Evolutionary conservation across 2,888 invertebrate species (phyloP).

Genomic region (Arrhopalites spinosus): DNA sequence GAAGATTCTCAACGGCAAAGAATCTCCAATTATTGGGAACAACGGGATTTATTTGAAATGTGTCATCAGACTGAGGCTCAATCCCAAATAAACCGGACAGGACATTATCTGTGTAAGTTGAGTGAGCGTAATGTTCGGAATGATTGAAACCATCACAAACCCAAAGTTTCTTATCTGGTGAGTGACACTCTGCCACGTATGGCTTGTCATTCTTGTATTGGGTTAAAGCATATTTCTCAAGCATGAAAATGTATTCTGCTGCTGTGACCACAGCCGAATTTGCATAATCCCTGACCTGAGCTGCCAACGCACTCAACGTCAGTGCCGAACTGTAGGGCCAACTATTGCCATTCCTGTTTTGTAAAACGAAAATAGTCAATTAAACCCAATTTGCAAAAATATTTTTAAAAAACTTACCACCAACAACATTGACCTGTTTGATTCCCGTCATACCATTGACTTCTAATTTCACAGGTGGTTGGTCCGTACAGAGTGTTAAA

Average conservation of each 20-base stretch:
- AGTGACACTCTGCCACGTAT: slow-evolving; percentile 55
- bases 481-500: slow-evolving; percentile 50
- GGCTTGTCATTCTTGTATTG: slow-evolving; percentile 53
- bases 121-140: slow-evolving; percentile 56
- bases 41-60: slow-evolving; percentile 14
- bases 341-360: slow-evolving; percentile 53
- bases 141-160: slow-evolving; percentile 48
- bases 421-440: slow-evolving; percentile 54
- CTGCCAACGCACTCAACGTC: slow-evolving; percentile 46
- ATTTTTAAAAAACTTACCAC: slow-evolving; percentile 45
- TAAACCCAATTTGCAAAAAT: not conserved
- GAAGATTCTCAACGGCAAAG: slow-evolving; percentile 44
- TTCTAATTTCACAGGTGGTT: slow-evolving; percentile 51
- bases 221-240: slow-evolving; percentile 50
- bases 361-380: too few relatives aligned
- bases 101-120: slow-evolving; percentile 52
- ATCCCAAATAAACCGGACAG: slow-evolving; percentile 50
- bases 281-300: slow-evolving; percentile 47
- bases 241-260: slow-evolving; percentile 41
- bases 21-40: slow-evolving; percentile 32
- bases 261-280: slow-evolving; percentile 33
- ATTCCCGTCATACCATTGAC: slow-evolving; percentile 53
- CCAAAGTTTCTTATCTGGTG: slow-evolving; percentile 47
- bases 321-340: slow-evolving; percentile 54
- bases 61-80: slow-evolving; percentile 19